phyloP scores from a whole-genome alignment of 2,888 invertebrate species.

The Microctonus brassicae region DNA sequence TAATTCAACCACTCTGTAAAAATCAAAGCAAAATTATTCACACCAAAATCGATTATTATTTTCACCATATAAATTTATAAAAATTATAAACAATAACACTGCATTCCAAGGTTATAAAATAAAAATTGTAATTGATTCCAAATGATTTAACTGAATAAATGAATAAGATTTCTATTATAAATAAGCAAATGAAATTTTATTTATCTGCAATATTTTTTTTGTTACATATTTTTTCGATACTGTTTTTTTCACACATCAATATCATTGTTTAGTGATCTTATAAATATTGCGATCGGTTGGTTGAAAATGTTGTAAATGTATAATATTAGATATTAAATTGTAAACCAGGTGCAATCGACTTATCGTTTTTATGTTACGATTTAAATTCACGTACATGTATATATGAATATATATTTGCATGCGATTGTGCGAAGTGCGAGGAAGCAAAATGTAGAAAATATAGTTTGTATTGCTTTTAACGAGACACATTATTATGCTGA shows the following conservation, averaged over 20 bases:
- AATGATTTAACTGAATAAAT: too few relatives aligned
- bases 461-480: slow-evolving; percentile 34
- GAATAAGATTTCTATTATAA: too few relatives aligned
- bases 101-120: too few relatives aligned
- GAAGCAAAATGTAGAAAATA: slow-evolving; percentile 15
- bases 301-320: slow-evolving; percentile 49
- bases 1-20: too few relatives aligned
- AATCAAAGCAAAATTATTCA: too few relatives aligned
- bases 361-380: slow-evolving; percentile 42
- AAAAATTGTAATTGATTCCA: too few relatives aligned
- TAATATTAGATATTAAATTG: slow-evolving; percentile 13
- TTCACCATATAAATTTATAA: too few relatives aligned
- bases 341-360: slow-evolving; percentile 38
- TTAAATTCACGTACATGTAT: slow-evolving; percentile 13
- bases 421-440: not conserved
- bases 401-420: not conserved
- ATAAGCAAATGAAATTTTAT: too few relatives aligned
- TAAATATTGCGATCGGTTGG: slow-evolving; percentile 49
- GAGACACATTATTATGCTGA: slow-evolving; percentile 28
- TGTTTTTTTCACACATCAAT: not conserved
- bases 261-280: slow-evolving; percentile 41
- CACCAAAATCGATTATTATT: too few relatives aligned
- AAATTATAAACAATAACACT: too few relatives aligned
- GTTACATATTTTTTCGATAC: not conserved
- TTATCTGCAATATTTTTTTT: too few relatives aligned